phyloP scores from a whole-genome alignment of 2,113 vertebrate genomes.

The Podarcis muralis region DNA sequence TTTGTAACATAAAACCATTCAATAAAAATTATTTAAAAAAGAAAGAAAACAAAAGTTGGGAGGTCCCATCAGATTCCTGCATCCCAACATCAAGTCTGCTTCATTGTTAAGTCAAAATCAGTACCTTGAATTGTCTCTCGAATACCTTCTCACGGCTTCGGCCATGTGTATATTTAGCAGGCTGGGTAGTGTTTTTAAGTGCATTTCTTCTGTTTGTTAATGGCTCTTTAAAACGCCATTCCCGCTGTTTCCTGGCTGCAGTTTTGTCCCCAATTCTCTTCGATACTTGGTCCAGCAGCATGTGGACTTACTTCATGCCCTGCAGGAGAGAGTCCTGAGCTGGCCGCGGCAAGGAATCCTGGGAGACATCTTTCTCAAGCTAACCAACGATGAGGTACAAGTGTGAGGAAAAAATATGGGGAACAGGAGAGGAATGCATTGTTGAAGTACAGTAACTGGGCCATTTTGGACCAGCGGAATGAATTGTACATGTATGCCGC shows the following conservation, averaged over 20 bases:
- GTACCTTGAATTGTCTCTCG: not conserved
- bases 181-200: not conserved
- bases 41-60: not conserved
- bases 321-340: slow-evolving; percentile 92
- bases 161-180: not conserved
- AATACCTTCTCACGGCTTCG: not conserved
- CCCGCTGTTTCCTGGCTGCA: slow-evolving; percentile 58
- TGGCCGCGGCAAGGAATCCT: slow-evolving; percentile 95
- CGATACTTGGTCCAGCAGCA: slow-evolving; percentile 96
- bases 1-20: too few species aligned
- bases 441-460: not conserved
- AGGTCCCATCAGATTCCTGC: not conserved
- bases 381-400: slow-evolving; percentile 92
- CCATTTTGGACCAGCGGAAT: not conserved
- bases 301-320: slow-evolving; percentile 89
- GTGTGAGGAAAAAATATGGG: not conserved
- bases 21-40: too few species aligned
- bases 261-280: slow-evolving; percentile 92
- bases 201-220: not conserved
- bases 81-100: not conserved
- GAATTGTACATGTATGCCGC: not conserved
- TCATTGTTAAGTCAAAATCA: not conserved
- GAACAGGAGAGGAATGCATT: not conserved
- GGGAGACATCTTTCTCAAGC: slow-evolving; percentile 94
- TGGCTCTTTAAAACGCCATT: not conserved